Evolutionary conservation across 2,888 invertebrate species (phyloP).

Genomic region (Melanostoma mellinum): DNA sequence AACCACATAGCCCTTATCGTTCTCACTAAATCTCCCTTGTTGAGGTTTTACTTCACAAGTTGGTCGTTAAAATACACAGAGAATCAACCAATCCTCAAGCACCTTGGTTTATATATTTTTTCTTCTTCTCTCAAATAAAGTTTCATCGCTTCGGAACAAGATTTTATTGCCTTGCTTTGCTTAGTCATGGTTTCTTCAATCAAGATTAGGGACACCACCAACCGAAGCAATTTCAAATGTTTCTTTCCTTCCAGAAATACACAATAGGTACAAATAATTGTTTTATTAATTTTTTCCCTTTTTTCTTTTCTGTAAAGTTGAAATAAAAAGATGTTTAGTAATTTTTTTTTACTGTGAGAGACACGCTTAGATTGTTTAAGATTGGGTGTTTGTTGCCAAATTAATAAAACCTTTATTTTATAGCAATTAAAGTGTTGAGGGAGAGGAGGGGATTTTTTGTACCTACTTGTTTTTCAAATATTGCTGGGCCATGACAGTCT

Average conservation of each 20-base stretch:
- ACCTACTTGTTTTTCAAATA: no score
- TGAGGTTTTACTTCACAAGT: constrained; percentile 53
- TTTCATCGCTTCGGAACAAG: constrained; percentile 1
- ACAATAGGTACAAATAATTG: constrained; percentile 5
- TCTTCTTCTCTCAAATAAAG: neutral
- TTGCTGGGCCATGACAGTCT: no score
- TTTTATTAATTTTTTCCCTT: constrained; percentile 1
- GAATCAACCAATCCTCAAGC: constrained; percentile 6
- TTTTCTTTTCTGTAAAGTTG: neutral
- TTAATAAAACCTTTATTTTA: constrained; percentile 2
- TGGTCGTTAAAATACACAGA: constrained; percentile 45
- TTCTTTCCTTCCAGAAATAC: neutral
- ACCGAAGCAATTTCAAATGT: constrained; percentile 17
- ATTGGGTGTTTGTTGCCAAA: constrained; percentile 1
- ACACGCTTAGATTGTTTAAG: constrained; percentile 14
- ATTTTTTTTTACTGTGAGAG: constrained; percentile 16
- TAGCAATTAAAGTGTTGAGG: neutral
- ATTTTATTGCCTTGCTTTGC: constrained; percentile 36
- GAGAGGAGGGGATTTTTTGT: no score
- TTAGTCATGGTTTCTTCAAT: constrained; percentile 43
- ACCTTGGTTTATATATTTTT: neutral
- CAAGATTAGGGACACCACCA: constrained; percentile 48
- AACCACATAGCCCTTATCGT: constrained; percentile 43
- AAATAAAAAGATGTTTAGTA: neutral
- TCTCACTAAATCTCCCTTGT: constrained; percentile 40